Conservation (phyloP, 2,888 invertebrate genomes). For the Macrosiphum euphorbiae region DNA sequence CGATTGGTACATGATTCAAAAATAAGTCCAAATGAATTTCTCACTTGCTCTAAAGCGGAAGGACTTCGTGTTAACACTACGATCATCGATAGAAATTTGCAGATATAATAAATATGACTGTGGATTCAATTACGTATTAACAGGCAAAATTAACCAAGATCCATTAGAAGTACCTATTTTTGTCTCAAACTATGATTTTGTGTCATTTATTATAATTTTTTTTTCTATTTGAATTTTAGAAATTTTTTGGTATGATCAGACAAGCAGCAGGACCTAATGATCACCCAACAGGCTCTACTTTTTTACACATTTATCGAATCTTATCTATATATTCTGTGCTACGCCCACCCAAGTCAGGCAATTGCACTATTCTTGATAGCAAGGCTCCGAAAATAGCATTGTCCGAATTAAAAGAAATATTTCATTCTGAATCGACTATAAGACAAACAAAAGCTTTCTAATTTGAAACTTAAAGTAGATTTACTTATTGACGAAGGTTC, state of each 20-base stretch:
- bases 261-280: constrained; percentile 8
- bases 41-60: constrained; percentile 1
- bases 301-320: background rate
- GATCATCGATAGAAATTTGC: constrained; percentile 14
- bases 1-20: background rate
- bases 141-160: constrained; percentile 34
- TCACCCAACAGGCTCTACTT: constrained; percentile 20
- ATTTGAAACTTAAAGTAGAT: background rate
- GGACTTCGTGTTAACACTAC: constrained; percentile 32
- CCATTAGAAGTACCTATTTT: constrained; percentile 25
- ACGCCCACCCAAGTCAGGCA: background rate
- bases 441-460: background rate
- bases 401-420: constrained; percentile 1
- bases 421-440: constrained; percentile 8
- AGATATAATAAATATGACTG: constrained; percentile 26
- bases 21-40: constrained; percentile 21
- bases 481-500: constrained; percentile 15
- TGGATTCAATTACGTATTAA: constrained; percentile 22
- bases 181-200: background rate
- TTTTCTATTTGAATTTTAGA: constrained; percentile 1
- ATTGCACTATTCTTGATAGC: background rate
- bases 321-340: constrained; percentile 9
- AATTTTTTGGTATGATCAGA: background rate
- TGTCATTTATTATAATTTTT: background rate
- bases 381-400: background rate